Conservation (phyloP, 2,113 vertebrate species). For the Oceanodroma tethys region DNA sequence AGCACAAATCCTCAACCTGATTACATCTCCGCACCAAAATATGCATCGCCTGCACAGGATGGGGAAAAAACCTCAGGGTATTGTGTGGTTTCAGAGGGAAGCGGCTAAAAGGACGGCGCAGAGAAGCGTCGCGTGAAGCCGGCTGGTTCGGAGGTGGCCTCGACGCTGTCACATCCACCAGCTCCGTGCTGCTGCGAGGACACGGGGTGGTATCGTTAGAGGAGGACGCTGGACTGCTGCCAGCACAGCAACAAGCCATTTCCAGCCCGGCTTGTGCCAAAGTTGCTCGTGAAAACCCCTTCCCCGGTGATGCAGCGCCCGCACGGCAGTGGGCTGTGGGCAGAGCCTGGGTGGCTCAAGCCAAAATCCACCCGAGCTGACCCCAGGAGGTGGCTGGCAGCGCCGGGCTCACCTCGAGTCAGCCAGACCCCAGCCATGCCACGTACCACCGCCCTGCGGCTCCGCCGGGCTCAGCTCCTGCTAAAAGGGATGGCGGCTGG, state of each 20-base stretch:
- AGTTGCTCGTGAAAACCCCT: rapidly evolving
- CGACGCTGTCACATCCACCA: neutral
- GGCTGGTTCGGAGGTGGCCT: neutral
- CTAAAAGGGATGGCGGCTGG: neutral
- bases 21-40: neutral
- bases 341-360: neutral
- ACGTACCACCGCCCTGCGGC: rapidly evolving
- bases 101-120: neutral
- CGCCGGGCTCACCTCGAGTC: rapidly evolving
- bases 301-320: neutral
- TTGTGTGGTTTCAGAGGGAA: neutral
- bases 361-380: neutral
- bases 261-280: neutral
- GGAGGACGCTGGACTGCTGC: neutral
- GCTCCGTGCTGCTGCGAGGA: rapidly evolving
- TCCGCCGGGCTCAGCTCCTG: neutral
- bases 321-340: rapidly evolving
- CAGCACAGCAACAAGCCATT: neutral
- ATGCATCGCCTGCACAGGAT: rapidly evolving
- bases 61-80: neutral
- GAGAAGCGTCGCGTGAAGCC: rapidly evolving
- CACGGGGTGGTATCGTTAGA: rapidly evolving
- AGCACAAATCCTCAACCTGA: rapidly evolving
- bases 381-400: neutral
- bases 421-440: neutral